Percentiles rank a stretch among this genome's conserved stretches.
Conservation (phyloP, 2,797 vertebrate species). For the Myotis daubentonii region DNA sequence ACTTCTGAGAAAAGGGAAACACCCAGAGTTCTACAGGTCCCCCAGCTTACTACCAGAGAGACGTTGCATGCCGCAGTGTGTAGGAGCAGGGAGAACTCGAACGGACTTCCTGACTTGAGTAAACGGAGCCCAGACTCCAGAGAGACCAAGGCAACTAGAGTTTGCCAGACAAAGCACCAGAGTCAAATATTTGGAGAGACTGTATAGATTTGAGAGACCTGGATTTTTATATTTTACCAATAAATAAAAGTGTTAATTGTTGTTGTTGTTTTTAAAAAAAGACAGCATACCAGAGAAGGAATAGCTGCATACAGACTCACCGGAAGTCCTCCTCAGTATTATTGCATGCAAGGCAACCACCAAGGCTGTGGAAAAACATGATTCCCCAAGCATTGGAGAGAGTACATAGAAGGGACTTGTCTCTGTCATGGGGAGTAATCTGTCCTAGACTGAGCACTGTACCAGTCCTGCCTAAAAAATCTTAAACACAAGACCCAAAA, state of each 20-base stretch:
- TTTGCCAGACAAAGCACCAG: not conserved
- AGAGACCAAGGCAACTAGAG: not conserved
- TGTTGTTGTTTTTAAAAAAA: not conserved
- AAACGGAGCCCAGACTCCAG: not conserved
- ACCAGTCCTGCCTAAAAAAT: not conserved
- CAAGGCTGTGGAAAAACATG: not conserved
- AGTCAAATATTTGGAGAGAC: not conserved
- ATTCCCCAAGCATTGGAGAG: not conserved
- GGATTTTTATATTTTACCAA: not conserved
- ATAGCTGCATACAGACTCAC: not conserved
- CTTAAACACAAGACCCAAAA: slow-evolving; percentile 11
- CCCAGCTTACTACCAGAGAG: not conserved
- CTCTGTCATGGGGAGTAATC: not conserved
- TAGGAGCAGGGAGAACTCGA: not conserved
- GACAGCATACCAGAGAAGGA: not conserved
- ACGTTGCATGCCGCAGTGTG: not conserved
- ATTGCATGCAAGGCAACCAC: not conserved
- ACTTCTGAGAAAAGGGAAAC: not conserved
- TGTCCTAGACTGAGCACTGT: not conserved
- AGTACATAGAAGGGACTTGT: not conserved
- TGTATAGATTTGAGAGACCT: not conserved
- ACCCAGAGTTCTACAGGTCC: accelerated
- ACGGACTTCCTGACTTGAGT: not conserved
- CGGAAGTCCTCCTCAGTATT: not conserved
- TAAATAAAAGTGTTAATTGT: not conserved